These are phyloP conservation scores for Lutjanus argentimaculatus DNA, from an alignment of 2,797 vertebrate genomes.

Conservation along the genomic window DNA sequence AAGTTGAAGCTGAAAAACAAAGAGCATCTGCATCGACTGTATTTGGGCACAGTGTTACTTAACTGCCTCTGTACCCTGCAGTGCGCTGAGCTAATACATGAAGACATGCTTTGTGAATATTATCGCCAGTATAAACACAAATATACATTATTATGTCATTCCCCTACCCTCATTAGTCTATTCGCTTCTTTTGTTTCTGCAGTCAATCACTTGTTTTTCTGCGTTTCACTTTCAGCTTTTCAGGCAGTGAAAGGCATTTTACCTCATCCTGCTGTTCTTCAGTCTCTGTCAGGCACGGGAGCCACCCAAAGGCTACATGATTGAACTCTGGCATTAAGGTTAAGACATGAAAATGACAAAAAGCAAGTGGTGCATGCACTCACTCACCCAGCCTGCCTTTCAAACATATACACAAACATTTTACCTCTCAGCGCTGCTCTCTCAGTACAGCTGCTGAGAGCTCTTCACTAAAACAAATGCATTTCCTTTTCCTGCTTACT, in stretches of 20 bases:
- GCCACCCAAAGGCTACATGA: conserved; percentile 42
- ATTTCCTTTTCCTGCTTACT: conserved; percentile 47
- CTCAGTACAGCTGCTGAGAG: conserved; percentile 47
- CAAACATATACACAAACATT: conserved; percentile 36
- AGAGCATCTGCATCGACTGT: conserved; percentile 25
- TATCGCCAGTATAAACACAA: background rate
- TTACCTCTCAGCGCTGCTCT: conserved; percentile 19
- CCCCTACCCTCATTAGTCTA: background rate
- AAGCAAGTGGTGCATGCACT: conserved; percentile 3
- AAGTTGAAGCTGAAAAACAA: conserved; percentile 46
- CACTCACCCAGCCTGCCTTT: conserved; percentile 18
- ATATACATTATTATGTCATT: background rate
- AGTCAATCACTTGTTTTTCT: conserved; percentile 12
- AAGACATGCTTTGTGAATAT: conserved; percentile 1
- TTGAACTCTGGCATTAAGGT: conserved; percentile 53
- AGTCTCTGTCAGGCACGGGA: conserved; percentile 39
- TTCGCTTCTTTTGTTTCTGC: background rate
- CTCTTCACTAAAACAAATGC: conserved; percentile 54
- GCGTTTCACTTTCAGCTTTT: conserved; percentile 16
- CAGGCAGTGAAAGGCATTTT: conserved; percentile 20
- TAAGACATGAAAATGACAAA: conserved; percentile 47
- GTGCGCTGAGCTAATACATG: conserved; percentile 13
- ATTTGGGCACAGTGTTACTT: conserved; percentile 23
- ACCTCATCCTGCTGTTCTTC: conserved; percentile 35
- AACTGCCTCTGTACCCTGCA: conserved; percentile 31